phyloP scores from a whole-genome alignment of 2,113 vertebrate genomes.

The Cygnus atratus region DNA sequence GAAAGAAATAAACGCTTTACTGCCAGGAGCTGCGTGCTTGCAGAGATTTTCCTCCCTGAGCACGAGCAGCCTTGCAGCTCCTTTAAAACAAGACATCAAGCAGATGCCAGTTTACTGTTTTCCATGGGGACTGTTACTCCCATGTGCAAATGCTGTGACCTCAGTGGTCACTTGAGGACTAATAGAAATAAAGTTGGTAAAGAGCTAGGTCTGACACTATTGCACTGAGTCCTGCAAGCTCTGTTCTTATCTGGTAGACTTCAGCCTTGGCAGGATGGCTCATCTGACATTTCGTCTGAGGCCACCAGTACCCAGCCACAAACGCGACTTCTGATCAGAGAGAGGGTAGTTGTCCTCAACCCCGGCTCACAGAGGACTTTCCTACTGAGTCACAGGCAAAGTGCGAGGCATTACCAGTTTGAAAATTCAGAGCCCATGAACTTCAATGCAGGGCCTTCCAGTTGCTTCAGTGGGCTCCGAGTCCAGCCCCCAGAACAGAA shows the following conservation, averaged over 20 bases:
- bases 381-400: background rate
- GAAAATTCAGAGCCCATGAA: background rate
- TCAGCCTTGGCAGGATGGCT: background rate
- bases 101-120: constrained; percentile 37
- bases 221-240: background rate
- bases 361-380: background rate
- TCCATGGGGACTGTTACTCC: constrained; percentile 39
- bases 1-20: background rate
- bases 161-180: constrained; percentile 22
- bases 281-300: fast-evolving
- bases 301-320: background rate
- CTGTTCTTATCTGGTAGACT: background rate
- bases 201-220: background rate
- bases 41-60: background rate
- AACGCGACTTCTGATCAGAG: fast-evolving
- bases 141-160: constrained; percentile 38
- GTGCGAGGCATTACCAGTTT: background rate
- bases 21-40: background rate
- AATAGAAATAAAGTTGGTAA: background rate
- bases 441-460: background rate
- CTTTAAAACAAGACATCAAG: background rate
- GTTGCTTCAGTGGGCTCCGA: background rate
- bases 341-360: background rate
- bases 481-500: background rate
- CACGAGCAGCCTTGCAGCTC: background rate